Base-by-base conservation (phyloP, 2,113 vertebrate genomes). In the Pontoporia blainvillei region DNA sequence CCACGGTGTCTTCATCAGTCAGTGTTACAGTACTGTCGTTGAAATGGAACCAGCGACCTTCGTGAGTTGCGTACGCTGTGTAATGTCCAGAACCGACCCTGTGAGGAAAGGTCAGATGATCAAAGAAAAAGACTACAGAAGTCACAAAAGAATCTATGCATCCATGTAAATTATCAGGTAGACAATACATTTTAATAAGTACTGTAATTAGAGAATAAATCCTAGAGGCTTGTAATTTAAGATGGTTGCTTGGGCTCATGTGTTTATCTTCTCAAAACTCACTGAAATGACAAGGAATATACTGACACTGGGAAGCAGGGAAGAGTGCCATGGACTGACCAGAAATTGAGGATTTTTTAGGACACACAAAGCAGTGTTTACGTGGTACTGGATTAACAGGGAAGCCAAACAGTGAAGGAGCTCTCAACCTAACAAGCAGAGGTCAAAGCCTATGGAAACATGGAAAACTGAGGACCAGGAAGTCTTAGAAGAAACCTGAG, bases 1-100 rank as follows among this genome's bases (percentile, higher is more conserved):
- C 98, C 96, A 99, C 99, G 0, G 99, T 98, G 91, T 99, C 99
- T 96, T 99, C 99, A 1, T 98, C 99, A 0, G 99, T 99, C 98
- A 99, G 96, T 34, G 99, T 99, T 72, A 99, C 99, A 52, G 99
- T 99, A 97, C 99, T 99, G 99, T 99, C 99, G 3, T 99, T 99
- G 98, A 99, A 99, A 95, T 99, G 99, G 98, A 99, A 99, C 99
- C 99, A 99, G 91, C 98, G 98, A 57, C 99, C 99, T 95, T 99
- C 99, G 0, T 99, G 99, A 36, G 98, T 98, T 29, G 99, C 99
- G 0, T 99, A 99, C 0, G 99, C 99, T 0, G 99, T 99, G 96
- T 99, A 99, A 98, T 99, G 99, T 78, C 99, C 99, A 0, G 99
- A 99, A 95, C 99, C 99, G 2, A 99, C 99, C 46, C 99, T 99